Percentiles rank a stretch among this genome's conserved stretches.
These are phyloP conservation scores for Darevskia nairensis DNA, from an alignment of 2,797 vertebrate genomes.

Conservation along the genomic window DNA sequence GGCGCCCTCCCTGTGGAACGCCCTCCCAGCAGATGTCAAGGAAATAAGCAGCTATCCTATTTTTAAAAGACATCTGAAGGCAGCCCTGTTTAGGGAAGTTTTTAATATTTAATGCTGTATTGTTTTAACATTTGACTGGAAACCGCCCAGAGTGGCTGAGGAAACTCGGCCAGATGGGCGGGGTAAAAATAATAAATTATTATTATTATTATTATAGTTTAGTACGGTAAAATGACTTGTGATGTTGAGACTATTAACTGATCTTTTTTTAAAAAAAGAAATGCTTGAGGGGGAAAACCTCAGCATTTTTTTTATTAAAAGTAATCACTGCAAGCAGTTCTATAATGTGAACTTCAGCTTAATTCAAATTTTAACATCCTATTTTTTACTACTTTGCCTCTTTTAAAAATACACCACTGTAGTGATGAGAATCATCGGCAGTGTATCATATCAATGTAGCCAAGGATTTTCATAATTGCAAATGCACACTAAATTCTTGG, in stretches of 20 bases:
- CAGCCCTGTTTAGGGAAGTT: too few species aligned
- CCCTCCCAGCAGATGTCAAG: too few species aligned
- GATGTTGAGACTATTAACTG: not conserved
- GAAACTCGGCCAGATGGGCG: too few species aligned
- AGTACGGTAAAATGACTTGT: slow-evolving; percentile 11
- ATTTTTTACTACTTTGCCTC: not conserved
- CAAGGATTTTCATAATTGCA: slow-evolving; percentile 19
- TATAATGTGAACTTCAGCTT: slow-evolving; percentile 16
- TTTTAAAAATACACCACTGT: not conserved
- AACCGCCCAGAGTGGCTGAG: too few species aligned
- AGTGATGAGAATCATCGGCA: not conserved
- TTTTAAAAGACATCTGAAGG: too few species aligned
- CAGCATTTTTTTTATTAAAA: slow-evolving; percentile 2
- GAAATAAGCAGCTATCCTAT: too few species aligned
- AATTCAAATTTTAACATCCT: slow-evolving; percentile 4
- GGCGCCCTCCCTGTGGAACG: too few species aligned
- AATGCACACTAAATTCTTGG: not conserved
- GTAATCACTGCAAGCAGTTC: slow-evolving; percentile 12
- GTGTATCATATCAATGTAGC: slow-evolving; percentile 22
- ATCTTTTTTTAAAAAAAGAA: not conserved
- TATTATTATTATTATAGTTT: not conserved
- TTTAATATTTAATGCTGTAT: too few species aligned
- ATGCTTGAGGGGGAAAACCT: not conserved
- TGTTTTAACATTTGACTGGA: too few species aligned
- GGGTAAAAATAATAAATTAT: too few species aligned